Base-by-base conservation (phyloP, 2,113 vertebrate genomes). In the Neotoma lepida region DNA sequence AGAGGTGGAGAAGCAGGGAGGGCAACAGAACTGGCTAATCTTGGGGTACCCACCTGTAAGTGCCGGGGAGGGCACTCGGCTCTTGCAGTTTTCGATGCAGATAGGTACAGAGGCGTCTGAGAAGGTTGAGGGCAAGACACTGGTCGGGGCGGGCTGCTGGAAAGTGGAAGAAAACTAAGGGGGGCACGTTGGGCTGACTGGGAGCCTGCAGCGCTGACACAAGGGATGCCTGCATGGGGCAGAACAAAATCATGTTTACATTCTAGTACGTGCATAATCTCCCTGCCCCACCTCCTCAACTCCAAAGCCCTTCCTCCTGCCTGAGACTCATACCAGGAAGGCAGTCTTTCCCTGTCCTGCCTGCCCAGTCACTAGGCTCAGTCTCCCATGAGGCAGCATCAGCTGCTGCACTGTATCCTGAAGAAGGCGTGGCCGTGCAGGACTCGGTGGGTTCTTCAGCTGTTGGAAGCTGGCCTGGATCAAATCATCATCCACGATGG, bases 341-440 rank as follows among this genome's bases (percentile, higher is more conserved):
- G 99, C 96, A 0, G 99, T 99, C 98, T 99, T 99, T 1, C 99
- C 99, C 81, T 99, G 98, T 95, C 99, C 99, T 0, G 98, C 88
- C 58, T 95, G 98, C 7, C 97, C 99, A 0, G 98, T 98, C 94
- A 99, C 97, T 61, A 99, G 95, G 81, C 98, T 97, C 95, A 99
- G 97, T 94, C 96, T 93, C 64, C 96, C 97, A 3, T 96, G 97
- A 56, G 94, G 97, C 92, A 97, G 97, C 96, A 97, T 97, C 35
- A 98, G 97, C 58, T 97, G 98, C 97, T 98, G 98, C 94, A 99
- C 98, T 10, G 97, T 97, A 81, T 99, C 98, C 96, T 98, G 95
- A 74, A 97, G 96, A 28, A 97, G 96, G 39, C 73, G 88, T 0
- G 77, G 95, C 15, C 95, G 95, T 26, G 95, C 94, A 17, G 93